Percentiles rank a stretch among this genome's conserved stretches.
phyloP scores from a whole-genome alignment of 1,140 invertebrate species.

The Euglossa dilemma region DNA sequence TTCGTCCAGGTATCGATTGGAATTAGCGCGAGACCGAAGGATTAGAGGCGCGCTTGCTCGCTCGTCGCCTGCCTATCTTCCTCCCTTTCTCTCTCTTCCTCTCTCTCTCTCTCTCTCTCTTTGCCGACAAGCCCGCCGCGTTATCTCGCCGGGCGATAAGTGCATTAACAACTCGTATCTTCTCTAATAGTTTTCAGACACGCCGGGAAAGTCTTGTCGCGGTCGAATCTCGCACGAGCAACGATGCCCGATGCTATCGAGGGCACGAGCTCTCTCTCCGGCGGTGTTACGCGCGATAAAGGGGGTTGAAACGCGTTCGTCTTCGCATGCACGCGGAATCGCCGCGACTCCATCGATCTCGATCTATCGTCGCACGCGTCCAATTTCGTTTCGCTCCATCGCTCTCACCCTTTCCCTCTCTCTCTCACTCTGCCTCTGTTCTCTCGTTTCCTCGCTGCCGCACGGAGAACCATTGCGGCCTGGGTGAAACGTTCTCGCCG shows the following conservation, averaged over 20 bases:
- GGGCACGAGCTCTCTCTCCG: background rate
- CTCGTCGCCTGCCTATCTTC: slow-evolving; percentile 27
- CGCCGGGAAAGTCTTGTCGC: slow-evolving; percentile 58
- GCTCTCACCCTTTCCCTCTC: too few species aligned
- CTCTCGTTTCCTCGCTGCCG: background rate
- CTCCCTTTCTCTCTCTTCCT: slow-evolving; percentile 14
- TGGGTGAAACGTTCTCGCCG: background rate
- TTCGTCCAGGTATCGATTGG: slow-evolving; percentile 38
- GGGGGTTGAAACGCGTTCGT: slow-evolving; percentile 37
- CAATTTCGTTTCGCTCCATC: background rate
- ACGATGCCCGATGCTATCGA: slow-evolving; percentile 55
- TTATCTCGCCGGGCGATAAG: slow-evolving; percentile 65
- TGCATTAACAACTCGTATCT: slow-evolving; percentile 69
- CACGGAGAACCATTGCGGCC: too few species aligned
- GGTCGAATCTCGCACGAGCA: slow-evolving; percentile 47
- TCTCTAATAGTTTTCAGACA: slow-evolving; percentile 67
- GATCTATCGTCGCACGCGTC: background rate
- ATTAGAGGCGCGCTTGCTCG: background rate
- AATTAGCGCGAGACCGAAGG: slow-evolving; percentile 40
- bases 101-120: slow-evolving; percentile 34
- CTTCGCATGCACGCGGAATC: slow-evolving; percentile 2
- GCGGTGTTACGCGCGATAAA: slow-evolving; percentile 8
- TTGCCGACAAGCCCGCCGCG: slow-evolving; percentile 31
- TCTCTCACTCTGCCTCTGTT: background rate
- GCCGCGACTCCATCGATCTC: background rate